Conservation (phyloP, 2,888 invertebrate genomes). For the Cheilosia vernalis region DNA sequence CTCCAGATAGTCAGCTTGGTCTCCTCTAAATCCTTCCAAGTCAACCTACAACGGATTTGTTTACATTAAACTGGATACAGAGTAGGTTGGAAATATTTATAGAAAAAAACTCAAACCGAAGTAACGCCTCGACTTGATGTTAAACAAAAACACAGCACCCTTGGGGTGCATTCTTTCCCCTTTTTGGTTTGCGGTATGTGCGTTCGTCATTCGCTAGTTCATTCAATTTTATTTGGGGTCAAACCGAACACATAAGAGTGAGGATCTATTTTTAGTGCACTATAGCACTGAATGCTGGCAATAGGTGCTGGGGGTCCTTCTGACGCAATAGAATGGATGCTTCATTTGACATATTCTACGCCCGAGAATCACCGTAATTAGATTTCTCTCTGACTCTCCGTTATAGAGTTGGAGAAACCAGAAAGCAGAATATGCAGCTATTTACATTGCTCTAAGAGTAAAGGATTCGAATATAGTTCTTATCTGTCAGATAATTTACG, state of each 20-base stretch:
- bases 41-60: constrained; percentile 1
- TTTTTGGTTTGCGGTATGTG: constrained; percentile 38
- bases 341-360: constrained; percentile 71
- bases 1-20: not conserved
- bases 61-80: constrained; percentile 20
- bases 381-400: constrained; percentile 42
- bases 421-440: constrained; percentile 29
- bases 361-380: constrained; percentile 63
- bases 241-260: constrained; percentile 46
- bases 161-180: constrained; percentile 72
- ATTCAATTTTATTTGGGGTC: constrained; percentile 71
- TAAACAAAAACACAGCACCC: constrained; percentile 70
- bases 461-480: constrained; percentile 68
- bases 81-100: constrained; percentile 34
- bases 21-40: not conserved
- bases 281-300: constrained; percentile 31
- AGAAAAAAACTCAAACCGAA: constrained; percentile 37
- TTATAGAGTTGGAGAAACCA: constrained; percentile 16
- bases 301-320: constrained; percentile 74
- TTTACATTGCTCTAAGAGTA: constrained; percentile 25
- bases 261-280: constrained; percentile 61
- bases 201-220: constrained; percentile 49
- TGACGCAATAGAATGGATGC: constrained; percentile 72
- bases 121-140: constrained; percentile 52
- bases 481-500: constrained; percentile 75